Evolutionary conservation across 2,113 vertebrate species (phyloP), one percentile per base, ranked within the genome.

Genomic region (Mormoops blainvillei): DNA sequence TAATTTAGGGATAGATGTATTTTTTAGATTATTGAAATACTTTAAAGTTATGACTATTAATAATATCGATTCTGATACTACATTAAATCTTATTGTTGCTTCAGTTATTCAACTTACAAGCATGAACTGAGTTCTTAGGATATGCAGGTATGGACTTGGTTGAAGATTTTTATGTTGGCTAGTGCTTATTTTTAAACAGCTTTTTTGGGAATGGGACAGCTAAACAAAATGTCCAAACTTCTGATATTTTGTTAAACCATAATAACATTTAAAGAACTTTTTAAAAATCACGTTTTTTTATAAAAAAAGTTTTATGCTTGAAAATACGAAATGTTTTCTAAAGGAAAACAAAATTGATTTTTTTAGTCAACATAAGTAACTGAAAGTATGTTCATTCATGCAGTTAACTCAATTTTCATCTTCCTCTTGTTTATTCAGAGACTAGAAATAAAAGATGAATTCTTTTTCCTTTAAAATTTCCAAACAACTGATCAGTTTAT

Each of bases 321-420:
- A 94, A 97, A 96, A 94, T 96, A 91, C 67, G 45, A 95, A 97
- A 65, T 92, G 7, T 97, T 95, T 96, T 94, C 85, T 78, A 93
- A 97, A 95, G 87, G 33, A 94, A 96, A 95, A 89, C 58, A 96
- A 97, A 98, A 97, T 97, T 77, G 81, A 88, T 94, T 95, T 96
- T 97, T 97, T 94, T 92, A 95, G 80, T 94, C 77, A 97, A 88
- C 84, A 68, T 95, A 92, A 96, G n/a, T 96, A 95, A 96, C 77
- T 83, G 81, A 91, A 97, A 95, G 86, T 82, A 67, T 95, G 84
- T 77, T 87, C 87, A 95, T 84, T 92, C 96, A 95, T 94, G 89
- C 80, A 96, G 58, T 89, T 97, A 97, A 97, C 94, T 97, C 85
- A 95, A 90, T 97, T 97, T 96, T 97, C 2, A 1, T 86, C 52